Conservation (phyloP, 37 sponge, comb jelly and placozoan species). For the Beroe forskalii region DNA sequence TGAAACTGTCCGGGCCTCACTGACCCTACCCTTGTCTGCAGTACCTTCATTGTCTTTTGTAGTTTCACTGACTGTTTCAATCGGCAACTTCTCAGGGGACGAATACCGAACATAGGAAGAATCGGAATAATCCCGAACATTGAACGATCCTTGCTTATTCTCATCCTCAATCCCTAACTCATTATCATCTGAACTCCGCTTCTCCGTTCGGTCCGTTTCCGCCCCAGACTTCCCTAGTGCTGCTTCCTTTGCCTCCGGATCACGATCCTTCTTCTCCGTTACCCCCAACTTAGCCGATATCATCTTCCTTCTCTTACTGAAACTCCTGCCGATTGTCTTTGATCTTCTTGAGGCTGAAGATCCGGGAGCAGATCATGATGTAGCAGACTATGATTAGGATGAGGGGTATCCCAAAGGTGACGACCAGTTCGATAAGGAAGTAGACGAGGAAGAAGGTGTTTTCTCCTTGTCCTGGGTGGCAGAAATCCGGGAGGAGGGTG, state of each 20-base stretch:
- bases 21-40: neutral
- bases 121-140: neutral
- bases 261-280: neutral
- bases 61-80: neutral
- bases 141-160: neutral
- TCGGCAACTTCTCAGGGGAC: neutral
- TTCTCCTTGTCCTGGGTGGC: neutral
- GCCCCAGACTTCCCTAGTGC: neutral
- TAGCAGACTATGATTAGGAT: neutral
- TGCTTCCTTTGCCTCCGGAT: neutral
- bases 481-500: slow-evolving; percentile 25
- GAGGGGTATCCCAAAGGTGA: slow-evolving; percentile 1
- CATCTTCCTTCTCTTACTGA: neutral
- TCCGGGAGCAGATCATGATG: slow-evolving; percentile 6
- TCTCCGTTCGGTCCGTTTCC: neutral
- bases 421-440: slow-evolving; percentile 26
- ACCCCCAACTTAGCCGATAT: neutral
- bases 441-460: neutral
- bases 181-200: neutral
- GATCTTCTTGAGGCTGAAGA: slow-evolving; percentile 51
- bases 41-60: neutral
- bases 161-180: neutral
- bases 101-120: neutral
- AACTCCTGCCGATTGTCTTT: neutral
- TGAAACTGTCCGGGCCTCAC: neutral